Percentiles rank a stretch among this genome's conserved stretches.
These are phyloP conservation scores for Spea hammondii DNA, from an alignment of 2,797 vertebrate genomes.

Conservation along the genomic window DNA sequence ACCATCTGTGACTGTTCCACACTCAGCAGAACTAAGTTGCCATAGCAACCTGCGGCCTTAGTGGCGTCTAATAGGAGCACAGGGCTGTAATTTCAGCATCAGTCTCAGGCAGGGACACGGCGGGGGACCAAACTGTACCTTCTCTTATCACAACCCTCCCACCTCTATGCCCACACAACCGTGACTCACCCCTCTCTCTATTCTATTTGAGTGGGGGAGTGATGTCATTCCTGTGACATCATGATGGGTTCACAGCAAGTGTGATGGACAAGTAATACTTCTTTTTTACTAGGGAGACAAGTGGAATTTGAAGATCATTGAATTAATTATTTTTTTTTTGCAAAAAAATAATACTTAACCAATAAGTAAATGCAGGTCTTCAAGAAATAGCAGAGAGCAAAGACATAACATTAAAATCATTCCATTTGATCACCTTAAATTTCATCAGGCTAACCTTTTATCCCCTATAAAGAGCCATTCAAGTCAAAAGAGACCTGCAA, in stretches of 20 bases:
- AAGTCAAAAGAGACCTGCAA: too few relatives aligned
- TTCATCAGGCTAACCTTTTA: too few relatives aligned
- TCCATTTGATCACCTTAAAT: too few relatives aligned
- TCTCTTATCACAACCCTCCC: constrained; percentile 34
- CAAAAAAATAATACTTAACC: too few relatives aligned
- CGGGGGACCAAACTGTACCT: constrained; percentile 58
- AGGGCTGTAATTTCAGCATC: constrained; percentile 77
- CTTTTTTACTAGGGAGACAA: too few relatives aligned
- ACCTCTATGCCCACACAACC: constrained; percentile 39
- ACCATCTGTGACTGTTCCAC: constrained; percentile 67
- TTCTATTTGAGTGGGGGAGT: constrained; percentile 6
- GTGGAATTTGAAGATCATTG: too few relatives aligned
- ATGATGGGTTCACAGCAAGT: constrained; percentile 4
- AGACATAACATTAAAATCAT: too few relatives aligned
- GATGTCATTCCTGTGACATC: constrained; percentile 47
- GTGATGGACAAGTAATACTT: background rate
- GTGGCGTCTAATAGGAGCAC: constrained; percentile 57
- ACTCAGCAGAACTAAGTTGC: constrained; percentile 73
- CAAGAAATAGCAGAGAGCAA: too few relatives aligned
- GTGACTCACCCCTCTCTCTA: constrained; percentile 40
- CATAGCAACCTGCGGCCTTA: constrained; percentile 65
- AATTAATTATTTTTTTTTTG: too few relatives aligned
- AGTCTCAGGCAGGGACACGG: constrained; percentile 58
- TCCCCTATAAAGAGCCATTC: too few relatives aligned
- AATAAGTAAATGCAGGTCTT: too few relatives aligned